Evolutionary conservation across 2,888 invertebrate species (phyloP).

Genomic region (Xestia xanthographa): DNA sequence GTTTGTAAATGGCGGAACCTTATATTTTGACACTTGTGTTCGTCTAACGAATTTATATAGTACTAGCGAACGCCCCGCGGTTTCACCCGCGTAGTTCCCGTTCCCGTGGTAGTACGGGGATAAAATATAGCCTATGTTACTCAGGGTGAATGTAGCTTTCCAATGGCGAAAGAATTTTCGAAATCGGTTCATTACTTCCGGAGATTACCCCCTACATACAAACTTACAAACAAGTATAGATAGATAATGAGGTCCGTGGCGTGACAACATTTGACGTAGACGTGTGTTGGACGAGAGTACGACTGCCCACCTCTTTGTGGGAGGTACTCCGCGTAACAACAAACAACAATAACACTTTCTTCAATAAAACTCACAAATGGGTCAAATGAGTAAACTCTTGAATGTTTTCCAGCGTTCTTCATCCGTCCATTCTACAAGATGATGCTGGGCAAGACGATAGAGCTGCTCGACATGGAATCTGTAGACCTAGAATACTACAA

Average conservation of each 20-base stretch:
- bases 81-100: no score
- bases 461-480: conserved; percentile 99
- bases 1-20: neutral
- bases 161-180: no score
- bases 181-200: no score
- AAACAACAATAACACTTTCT: neutral
- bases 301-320: neutral
- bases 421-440: conserved; percentile 99
- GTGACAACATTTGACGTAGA: neutral
- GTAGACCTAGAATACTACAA: conserved; percentile 99
- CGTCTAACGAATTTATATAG: neutral
- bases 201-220: no score
- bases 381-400: neutral
- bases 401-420: conserved; percentile 95
- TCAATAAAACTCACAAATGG: neutral
- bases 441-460: conserved; percentile 99
- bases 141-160: no score
- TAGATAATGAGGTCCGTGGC: no score
- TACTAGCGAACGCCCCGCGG: no score
- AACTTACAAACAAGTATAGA: no score
- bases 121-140: no score
- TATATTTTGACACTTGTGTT: neutral
- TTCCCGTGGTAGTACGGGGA: no score
- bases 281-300: neutral
- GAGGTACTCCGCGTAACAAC: neutral